Evolutionary conservation across 2,888 invertebrate genomes (phyloP), one percentile per base, ranked within the genome.

Genomic region (Sipunculus nudus): DNA sequence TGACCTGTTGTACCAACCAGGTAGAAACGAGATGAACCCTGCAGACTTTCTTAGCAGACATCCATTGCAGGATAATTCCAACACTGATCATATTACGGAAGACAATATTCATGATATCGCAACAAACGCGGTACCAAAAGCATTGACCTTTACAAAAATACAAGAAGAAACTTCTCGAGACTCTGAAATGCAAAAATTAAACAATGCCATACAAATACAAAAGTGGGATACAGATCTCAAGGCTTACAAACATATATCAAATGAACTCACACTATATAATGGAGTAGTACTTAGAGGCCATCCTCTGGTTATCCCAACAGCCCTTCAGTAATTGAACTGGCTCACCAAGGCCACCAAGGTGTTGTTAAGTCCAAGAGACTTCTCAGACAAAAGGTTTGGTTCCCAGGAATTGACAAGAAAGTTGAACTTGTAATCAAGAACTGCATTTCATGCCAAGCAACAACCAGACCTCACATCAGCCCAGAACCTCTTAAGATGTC

Each of bases 321-420:
- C 39, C 16, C 47, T 67, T 13, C 62, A 65, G 25, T 55, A 16
- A 49, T 73, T 8, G 38, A 56, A 23, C 43, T 71, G 5, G 68
- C 68, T 0, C 75, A 75, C 45, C 35, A 46, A 26, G 64, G 71
- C 2, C 69, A 73, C 43, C 65, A 67, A 50, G 70, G 71, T 10
- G 60, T 63, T 10, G 57, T 35, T 21, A 58, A 64, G 23, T 71
- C 67, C 10, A 65, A 71, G 47, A 50, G 53, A n/a, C 55, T 66
- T 8, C 41, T 70, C 5, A 49, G 67, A 21, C 58, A 61, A 43
- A 69, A 69, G 45, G 60, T 66, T 1, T 69, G 61, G 67, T 70
- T 67, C 35, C 60, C 55, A 19, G 48, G 66, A 6, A 68, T 70
- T 10, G 61, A 67, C 32, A 29, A 13, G n/a, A 23, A 31, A 16